Base-by-base conservation (phyloP, 2,797 vertebrate species). In the Siniperca undulata region DNA sequence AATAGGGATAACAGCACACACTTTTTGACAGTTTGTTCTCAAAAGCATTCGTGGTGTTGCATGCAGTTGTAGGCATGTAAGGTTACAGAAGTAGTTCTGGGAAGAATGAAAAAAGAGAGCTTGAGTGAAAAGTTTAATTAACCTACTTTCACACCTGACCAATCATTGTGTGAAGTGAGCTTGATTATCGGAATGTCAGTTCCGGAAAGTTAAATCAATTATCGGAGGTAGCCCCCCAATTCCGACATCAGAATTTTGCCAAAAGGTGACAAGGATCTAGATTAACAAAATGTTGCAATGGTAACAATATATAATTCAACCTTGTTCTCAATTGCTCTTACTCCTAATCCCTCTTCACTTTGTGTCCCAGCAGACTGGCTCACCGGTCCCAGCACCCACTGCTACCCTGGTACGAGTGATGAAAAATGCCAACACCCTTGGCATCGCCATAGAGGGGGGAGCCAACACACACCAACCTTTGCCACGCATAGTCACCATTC, bases 401-500 rank as follows among this genome's bases (percentile, higher is more conserved):
- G 95, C 97, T 1, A 93, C 93, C 34, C 89, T 98, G 81, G 94
- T 99, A 46, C 95, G 96, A 0, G 97, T 99, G 83, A 85, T 93
- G 70, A 99, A 98, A 90, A 98, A 96, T 0, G 95, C 97, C 1
- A 97, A 93, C 2, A 98, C 97, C 3, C 71, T 99, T 81, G 98
- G 98, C 53, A 98, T 99, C 0, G 98, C 98, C 88, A 97, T 99
- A 3, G 98, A 99, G 89, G 98, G 98, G 0, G 98, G 98, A 11
- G 98, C 97, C 5, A 98, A 99, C 91, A 97, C 98, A 0, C 96
- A 97, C 19, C 98, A 98, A 90, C 98, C 97, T 0, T 89, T 99
- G 92, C 98, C 98, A 10, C 97, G 98, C 84, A 98, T 99, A 1
- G 97, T 98, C 79, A 98, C 97, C 24, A 97, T 99, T 87, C 98